These are phyloP conservation scores for Gryon sp. DNA, from an alignment of 1,140 invertebrate genomes.

Conservation along the genomic window DNA sequence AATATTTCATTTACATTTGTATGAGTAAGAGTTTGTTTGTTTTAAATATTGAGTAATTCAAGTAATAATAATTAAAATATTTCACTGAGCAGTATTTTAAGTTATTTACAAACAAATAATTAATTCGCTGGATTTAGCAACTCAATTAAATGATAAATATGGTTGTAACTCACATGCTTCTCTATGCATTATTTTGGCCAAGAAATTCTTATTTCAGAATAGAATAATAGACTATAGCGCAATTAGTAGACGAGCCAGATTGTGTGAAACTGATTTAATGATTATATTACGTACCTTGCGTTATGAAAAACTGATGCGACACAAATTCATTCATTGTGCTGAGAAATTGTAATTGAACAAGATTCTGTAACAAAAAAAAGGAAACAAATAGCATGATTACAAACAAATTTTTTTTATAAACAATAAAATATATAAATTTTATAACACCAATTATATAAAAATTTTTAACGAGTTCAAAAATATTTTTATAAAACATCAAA, in stretches of 20 bases:
- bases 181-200: slow-evolving; percentile 18
- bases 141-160: too few relatives aligned
- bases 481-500: background rate
- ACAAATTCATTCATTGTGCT: slow-evolving; percentile 26
- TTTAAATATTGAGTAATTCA: too few relatives aligned
- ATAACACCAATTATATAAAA: slow-evolving; percentile 8
- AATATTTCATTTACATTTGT: too few relatives aligned
- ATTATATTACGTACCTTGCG: slow-evolving; percentile 38
- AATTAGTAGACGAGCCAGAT: slow-evolving; percentile 40
- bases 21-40: too few relatives aligned
- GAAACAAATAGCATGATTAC: too few relatives aligned
- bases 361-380: slow-evolving; percentile 27
- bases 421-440: too few relatives aligned
- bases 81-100: too few relatives aligned
- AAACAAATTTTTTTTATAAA: too few relatives aligned
- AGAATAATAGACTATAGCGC: slow-evolving; percentile 18
- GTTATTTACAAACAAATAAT: too few relatives aligned
- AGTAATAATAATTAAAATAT: too few relatives aligned
- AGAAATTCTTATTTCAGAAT: slow-evolving; percentile 26
- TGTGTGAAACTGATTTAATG: slow-evolving; percentile 60
- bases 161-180: too few relatives aligned
- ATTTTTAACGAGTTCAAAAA: background rate
- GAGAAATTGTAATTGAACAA: slow-evolving; percentile 49
- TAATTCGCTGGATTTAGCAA: too few relatives aligned
- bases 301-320: slow-evolving; percentile 42